phyloP scores from a whole-genome alignment of 2,797 vertebrate species.

The Xerus rutilus region DNA sequence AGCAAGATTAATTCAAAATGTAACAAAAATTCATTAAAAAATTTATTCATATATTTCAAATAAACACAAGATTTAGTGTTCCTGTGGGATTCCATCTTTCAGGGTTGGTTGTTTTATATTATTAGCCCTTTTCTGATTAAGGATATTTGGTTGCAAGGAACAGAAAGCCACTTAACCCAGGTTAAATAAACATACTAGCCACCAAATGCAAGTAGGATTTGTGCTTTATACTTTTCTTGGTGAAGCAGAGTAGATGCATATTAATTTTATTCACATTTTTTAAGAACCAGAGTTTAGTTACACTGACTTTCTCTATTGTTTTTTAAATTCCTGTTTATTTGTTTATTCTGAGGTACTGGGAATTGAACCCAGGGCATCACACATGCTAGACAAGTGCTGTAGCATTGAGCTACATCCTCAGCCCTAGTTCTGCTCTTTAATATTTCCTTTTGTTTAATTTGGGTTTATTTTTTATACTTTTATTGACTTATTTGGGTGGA shows the following conservation, averaged over 20 bases:
- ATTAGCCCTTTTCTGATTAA: background rate
- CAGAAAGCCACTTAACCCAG: background rate
- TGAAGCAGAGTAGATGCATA: background rate
- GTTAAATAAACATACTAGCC: background rate
- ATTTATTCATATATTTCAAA: constrained; percentile 15
- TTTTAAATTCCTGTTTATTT: constrained; percentile 13
- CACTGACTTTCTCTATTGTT: background rate
- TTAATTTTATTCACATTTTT: background rate
- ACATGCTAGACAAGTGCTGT: no score
- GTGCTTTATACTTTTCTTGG: background rate
- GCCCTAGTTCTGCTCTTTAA: background rate
- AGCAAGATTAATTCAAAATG: background rate
- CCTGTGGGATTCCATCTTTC: background rate
- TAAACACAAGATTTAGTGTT: background rate
- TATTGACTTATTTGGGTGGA: background rate
- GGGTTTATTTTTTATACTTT: background rate
- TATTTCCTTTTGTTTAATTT: background rate
- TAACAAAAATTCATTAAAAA: background rate
- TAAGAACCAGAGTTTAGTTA: background rate
- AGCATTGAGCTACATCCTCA: background rate
- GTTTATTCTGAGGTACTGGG: no score
- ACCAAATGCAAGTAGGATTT: background rate
- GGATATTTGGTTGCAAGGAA: background rate
- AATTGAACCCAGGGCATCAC: no score
- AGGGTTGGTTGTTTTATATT: background rate